phyloP scores from a whole-genome alignment of 2,888 invertebrate species.

The Anoplius nigerrimus region DNA sequence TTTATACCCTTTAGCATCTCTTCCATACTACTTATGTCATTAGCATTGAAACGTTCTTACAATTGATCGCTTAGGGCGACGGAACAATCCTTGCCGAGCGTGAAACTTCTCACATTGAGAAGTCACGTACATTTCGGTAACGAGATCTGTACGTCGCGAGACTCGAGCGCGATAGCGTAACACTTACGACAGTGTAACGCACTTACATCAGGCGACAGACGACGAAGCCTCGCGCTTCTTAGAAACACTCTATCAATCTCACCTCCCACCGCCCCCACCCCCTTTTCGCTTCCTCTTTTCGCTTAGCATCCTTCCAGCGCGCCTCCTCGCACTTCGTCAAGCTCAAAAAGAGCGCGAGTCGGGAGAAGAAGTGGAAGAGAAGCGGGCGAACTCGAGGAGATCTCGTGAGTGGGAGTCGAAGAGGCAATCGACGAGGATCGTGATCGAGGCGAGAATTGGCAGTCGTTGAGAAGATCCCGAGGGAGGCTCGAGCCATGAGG shows the following conservation, averaged over 20 bases:
- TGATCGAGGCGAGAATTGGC: conserved; percentile 37
- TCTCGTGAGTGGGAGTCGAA: conserved; percentile 45
- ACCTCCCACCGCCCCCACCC: conserved; percentile 26
- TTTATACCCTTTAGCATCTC: no score
- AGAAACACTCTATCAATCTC: conserved; percentile 48
- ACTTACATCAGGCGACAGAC: conserved; percentile 48
- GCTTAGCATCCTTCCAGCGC: conserved; percentile 8
- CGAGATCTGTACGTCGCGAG: conserved; percentile 39
- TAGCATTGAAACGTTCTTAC: no score
- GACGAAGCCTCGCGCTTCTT: conserved; percentile 38
- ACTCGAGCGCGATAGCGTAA: conserved; percentile 42
- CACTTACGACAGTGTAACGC: conserved; percentile 29
- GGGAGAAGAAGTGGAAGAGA: conserved; percentile 12
- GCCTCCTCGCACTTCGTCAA: conserved; percentile 16
- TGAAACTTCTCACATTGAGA: no score
- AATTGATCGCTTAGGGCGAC: no score
- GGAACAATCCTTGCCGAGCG: no score
- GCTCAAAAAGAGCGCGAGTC: conserved; percentile 28
- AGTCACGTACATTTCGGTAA: conserved; percentile 37
- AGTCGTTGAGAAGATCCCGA: conserved; percentile 55
- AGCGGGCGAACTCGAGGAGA: conserved; percentile 20
- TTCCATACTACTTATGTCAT: no score
- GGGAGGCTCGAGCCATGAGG: conserved; percentile 59
- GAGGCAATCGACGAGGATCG: conserved; percentile 28
- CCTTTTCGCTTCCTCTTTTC: conserved; percentile 29